phyloP scores from a whole-genome alignment of 2,888 invertebrate genomes.

The Drosophila meridionalis region DNA sequence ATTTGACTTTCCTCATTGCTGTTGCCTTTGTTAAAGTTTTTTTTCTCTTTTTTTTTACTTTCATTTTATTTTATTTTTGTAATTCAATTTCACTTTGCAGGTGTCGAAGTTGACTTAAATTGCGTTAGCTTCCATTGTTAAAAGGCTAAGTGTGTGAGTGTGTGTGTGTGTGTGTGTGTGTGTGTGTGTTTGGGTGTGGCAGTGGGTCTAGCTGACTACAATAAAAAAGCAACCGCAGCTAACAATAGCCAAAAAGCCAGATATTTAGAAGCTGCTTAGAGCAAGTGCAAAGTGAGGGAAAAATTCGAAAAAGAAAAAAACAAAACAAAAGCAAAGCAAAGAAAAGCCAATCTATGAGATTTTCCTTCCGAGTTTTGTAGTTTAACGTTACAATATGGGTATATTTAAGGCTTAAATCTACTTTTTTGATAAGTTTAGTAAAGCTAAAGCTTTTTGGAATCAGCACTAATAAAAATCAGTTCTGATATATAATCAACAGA shows the following conservation, averaged over 20 bases:
- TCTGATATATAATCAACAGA: neutral
- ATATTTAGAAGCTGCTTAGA: slow-evolving; percentile 14
- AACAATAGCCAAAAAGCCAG: slow-evolving; percentile 9
- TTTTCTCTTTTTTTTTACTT: slow-evolving; percentile 32
- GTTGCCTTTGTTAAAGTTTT: slow-evolving; percentile 28
- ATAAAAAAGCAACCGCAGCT: slow-evolving; percentile 9
- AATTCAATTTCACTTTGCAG: slow-evolving; percentile 63
- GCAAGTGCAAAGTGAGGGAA: neutral
- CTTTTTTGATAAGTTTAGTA: neutral
- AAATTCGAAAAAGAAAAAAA: neutral
- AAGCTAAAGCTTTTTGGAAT: neutral
- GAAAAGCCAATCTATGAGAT: neutral
- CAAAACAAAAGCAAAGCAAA: neutral
- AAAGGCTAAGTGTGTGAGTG: neutral
- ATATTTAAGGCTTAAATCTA: neutral
- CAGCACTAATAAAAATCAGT: neutral
- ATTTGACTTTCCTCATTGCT: slow-evolving; percentile 46
- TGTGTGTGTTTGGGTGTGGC: neutral
- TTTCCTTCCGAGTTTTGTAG: neutral
- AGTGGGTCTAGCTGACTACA: neutral
- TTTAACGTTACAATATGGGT: neutral
- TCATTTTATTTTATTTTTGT: slow-evolving; percentile 41
- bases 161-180: slow-evolving; percentile 2
- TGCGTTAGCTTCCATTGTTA: slow-evolving; percentile 45
- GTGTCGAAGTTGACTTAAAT: slow-evolving; percentile 50